A percentile compares a stretch with the other conserved stretches of the same genome.
Conservation (phyloP, 2,113 vertebrate species). For the Melanocharis versteri region DNA sequence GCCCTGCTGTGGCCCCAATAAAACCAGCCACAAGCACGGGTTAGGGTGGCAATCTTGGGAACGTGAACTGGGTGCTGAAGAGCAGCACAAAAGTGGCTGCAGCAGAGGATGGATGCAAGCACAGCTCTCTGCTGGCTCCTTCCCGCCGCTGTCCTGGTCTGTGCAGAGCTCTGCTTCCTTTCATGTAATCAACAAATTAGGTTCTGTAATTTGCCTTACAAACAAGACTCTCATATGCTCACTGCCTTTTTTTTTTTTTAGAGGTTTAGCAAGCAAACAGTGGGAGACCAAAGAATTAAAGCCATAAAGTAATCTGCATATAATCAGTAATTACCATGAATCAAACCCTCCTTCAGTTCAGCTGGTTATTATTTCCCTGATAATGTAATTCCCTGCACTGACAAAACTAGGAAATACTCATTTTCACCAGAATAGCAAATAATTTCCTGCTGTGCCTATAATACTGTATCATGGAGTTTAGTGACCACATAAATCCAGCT, state of each 20-base stretch:
- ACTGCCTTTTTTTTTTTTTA: background rate
- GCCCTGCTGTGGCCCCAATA: background rate
- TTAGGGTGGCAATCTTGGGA: background rate
- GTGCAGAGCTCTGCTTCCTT: background rate
- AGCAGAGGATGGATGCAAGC: background rate
- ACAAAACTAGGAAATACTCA: conserved; percentile 30
- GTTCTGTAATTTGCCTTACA: conserved; percentile 9
- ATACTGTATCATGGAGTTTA: conserved; percentile 28
- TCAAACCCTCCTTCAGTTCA: conserved; percentile 45
- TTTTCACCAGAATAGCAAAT: conserved; percentile 59
- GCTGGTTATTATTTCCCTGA: conserved; percentile 41
- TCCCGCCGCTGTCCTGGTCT: fast-evolving
- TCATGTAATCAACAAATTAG: conserved; percentile 24
- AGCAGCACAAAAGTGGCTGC: background rate
- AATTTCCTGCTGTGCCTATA: conserved; percentile 52
- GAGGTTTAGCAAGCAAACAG: conserved; percentile 56
- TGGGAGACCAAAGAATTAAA: conserved; percentile 55
- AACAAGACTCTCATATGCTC: background rate
- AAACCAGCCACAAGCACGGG: background rate
- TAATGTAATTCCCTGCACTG: background rate
- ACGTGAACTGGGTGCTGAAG: background rate
- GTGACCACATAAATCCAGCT: conserved; percentile 56
- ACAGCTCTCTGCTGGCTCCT: background rate
- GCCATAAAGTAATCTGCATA: conserved; percentile 48
- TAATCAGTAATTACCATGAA: conserved; percentile 51